phyloP scores from a whole-genome alignment of 2,797 vertebrate species.

The Sus cebifrons region DNA sequence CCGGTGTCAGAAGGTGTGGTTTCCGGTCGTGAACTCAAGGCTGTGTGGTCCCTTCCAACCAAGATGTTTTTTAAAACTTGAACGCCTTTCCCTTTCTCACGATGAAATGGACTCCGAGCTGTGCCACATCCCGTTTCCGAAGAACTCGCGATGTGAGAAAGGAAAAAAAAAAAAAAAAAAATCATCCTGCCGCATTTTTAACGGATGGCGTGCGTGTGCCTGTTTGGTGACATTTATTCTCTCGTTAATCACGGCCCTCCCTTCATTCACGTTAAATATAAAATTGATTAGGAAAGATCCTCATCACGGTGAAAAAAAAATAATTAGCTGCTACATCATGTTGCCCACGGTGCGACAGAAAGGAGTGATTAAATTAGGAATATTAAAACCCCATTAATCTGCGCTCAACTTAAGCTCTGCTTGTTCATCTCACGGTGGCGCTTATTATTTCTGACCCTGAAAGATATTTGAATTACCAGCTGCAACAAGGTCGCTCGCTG shows the following conservation, averaged over 20 bases:
- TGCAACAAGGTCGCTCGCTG: slow-evolving; percentile 90
- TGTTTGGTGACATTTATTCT: slow-evolving; percentile 91
- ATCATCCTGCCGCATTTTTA: slow-evolving; percentile 84
- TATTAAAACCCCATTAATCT: slow-evolving; percentile 97
- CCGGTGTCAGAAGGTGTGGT: background rate
- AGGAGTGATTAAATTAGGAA: slow-evolving; percentile 96
- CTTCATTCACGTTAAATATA: slow-evolving; percentile 92
- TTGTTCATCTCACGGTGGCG: slow-evolving; percentile 90
- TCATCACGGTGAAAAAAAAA: slow-evolving; percentile 96
- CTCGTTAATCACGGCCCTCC: slow-evolving; percentile 91
- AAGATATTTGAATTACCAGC: slow-evolving; percentile 90
- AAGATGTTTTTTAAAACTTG: background rate
- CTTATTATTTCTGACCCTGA: slow-evolving; percentile 91
- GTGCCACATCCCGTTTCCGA: background rate
- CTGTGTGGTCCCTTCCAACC: background rate
- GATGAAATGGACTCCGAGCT: background rate
- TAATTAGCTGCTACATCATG: slow-evolving; percentile 94
- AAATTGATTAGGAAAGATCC: slow-evolving; percentile 94
- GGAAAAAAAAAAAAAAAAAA: background rate
- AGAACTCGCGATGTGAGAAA: background rate
- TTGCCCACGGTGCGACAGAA: slow-evolving; percentile 93
- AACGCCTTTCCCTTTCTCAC: background rate
- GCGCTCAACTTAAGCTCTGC: slow-evolving; percentile 92
- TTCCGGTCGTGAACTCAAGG: background rate
- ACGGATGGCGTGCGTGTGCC: slow-evolving; percentile 87